phyloP scores from a whole-genome alignment of 2,113 vertebrate genomes.

The Cochlearius cochlearius region DNA sequence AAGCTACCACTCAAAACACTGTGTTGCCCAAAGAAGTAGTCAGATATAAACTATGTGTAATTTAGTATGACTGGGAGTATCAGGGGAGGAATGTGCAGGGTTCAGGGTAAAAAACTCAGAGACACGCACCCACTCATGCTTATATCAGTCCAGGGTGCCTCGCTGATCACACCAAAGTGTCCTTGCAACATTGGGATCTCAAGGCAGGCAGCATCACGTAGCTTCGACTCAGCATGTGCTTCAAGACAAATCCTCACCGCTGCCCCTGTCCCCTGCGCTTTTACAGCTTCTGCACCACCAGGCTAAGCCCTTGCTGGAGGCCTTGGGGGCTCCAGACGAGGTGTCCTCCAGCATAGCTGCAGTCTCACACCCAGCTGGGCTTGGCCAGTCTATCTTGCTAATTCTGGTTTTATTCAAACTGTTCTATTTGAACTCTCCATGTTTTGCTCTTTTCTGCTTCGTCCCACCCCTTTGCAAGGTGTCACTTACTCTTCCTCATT shows the following conservation, averaged over 20 bases:
- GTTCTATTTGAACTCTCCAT: neutral
- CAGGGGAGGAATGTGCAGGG: neutral
- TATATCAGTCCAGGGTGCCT: neutral
- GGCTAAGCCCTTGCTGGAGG: neutral
- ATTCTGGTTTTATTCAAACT: neutral
- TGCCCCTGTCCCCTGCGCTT: neutral
- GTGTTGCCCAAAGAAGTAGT: neutral
- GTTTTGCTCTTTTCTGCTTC: neutral
- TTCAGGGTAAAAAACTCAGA: neutral
- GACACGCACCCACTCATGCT: neutral
- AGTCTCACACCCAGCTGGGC: neutral
- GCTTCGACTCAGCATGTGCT: neutral
- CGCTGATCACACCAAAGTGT: accelerated
- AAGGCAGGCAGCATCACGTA: neutral
- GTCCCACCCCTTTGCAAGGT: neutral
- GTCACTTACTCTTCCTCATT: neutral
- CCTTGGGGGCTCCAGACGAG: accelerated
- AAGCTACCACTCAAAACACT: neutral
- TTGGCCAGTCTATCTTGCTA: neutral
- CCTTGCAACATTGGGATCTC: neutral
- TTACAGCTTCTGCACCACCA: neutral
- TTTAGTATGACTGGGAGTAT: neutral
- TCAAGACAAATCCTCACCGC: neutral
- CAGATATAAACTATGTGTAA: neutral
- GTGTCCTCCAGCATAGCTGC: neutral